Base-by-base conservation (phyloP, 2,888 invertebrate genomes). In the Metellina segmentata region DNA sequence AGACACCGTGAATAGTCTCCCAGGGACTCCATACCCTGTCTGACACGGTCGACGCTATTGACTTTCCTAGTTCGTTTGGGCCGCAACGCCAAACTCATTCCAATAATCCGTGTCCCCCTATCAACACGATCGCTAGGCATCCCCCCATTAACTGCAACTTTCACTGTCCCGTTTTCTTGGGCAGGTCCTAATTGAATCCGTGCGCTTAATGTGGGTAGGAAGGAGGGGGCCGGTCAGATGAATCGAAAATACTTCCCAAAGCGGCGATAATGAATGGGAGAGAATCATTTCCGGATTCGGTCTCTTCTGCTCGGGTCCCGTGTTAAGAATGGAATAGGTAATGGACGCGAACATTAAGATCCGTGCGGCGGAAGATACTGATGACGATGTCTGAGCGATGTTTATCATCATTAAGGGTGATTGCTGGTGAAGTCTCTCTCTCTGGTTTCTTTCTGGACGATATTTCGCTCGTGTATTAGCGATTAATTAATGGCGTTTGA, bases 211-310 rank as follows among this genome's bases (percentile, higher is more conserved):
- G 81, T 48, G 70, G 16, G 69, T 13, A 19, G 20, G 9, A 71
- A 71, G 19, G 19, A 7, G 20, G 16, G 71, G 16, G 19, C 2
- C 19, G 20, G 16, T 20, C 79, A 19, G 61, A 69, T 61, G 81
- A 75, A 75, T 75, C 75, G 75, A 75, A 34, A 75, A 75, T 75
- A 34, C 75, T 20, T 61, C 61, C 48, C 81, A 48, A n/a, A 81
- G 81, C 85, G 71, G 61, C n/a, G 85, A 77, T 85, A 85, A 85
- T 75, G 85, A 69, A 75, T 48, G 52, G 77, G 48, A 77, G 20
- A 61, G 49, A 85, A 85, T 85, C 71, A 51, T 85, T 71, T 77
- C 85, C 77, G 85, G 75, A 85, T 85, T 85, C 53, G 19, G 52
- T 85, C 77, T 85, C 85, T 34, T 75, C 48, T 34, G 20, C 13